Conservation (phyloP, 2,888 invertebrate species). For the Branchellion lobata region DNA sequence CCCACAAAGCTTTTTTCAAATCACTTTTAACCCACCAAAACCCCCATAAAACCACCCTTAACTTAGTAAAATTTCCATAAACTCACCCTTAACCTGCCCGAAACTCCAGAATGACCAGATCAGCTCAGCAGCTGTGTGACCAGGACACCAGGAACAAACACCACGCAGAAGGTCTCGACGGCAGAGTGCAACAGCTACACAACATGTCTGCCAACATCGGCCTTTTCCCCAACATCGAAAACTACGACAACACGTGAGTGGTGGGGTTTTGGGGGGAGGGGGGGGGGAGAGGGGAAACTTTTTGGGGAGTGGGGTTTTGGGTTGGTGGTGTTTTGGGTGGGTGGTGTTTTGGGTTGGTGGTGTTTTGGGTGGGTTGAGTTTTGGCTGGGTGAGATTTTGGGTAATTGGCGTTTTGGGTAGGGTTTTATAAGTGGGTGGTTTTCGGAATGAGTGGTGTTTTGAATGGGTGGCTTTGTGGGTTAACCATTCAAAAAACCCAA, state of each 20-base stretch:
- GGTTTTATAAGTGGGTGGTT: no score
- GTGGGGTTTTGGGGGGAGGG: not conserved
- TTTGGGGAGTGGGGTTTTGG: no score
- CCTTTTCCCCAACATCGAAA: slow-evolving; percentile 45
- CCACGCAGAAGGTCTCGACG: slow-evolving; percentile 68
- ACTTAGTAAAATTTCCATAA: not conserved
- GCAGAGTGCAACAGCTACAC: slow-evolving; percentile 58
- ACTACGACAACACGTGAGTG: slow-evolving; percentile 47
- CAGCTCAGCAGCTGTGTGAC: slow-evolving; percentile 75
- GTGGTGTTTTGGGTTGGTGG: not conserved
- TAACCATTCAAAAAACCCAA: no score
- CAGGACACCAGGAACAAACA: slow-evolving; percentile 85
- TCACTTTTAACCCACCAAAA: not conserved
- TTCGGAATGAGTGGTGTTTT: no score
- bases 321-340: not conserved
- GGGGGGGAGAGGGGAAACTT: not conserved
- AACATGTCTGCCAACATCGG: slow-evolving; percentile 45
- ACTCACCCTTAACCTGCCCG: not conserved
- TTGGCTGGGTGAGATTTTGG: not conserved
- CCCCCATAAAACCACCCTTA: not conserved
- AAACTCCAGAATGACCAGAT: slow-evolving; percentile 59
- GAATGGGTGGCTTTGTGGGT: no score
- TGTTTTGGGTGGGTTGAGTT: no score
- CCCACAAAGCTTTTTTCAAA: no score
- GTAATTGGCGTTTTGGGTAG: no score